A percentile compares a stretch with the other conserved stretches of the same genome.
phyloP scores from a whole-genome alignment of 2,797 vertebrate species.

The Urophycis tenuis region DNA sequence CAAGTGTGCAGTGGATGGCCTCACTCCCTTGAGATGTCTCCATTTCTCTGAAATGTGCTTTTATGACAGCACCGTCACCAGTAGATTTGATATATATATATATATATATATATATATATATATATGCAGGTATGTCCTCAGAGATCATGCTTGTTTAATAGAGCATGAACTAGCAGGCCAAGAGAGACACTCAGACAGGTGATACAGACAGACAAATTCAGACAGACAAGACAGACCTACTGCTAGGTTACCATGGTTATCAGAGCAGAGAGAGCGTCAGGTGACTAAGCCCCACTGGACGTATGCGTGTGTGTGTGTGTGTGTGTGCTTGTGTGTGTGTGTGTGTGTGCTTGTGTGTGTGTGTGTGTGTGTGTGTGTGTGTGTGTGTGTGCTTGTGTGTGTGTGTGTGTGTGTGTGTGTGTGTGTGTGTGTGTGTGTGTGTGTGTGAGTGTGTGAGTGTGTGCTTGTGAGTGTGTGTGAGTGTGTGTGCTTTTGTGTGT shows the following conservation, averaged over 20 bases:
- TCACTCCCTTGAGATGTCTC: not conserved
- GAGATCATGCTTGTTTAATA: slow-evolving; percentile 55
- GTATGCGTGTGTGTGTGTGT: slow-evolving; percentile 21
- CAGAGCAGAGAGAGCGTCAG: slow-evolving; percentile 55
- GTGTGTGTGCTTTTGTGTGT: too few species aligned
- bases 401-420: too few species aligned
- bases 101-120: not conserved
- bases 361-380: slow-evolving; percentile 29
- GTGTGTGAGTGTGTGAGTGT: slow-evolving; percentile 46
- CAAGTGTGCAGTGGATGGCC: not conserved
- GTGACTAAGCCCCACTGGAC: slow-evolving; percentile 37
- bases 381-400: too few species aligned
- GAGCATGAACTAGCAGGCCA: slow-evolving; percentile 38
- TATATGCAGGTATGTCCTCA: slow-evolving; percentile 38
- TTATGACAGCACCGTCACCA: not conserved
- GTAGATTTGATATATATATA: not conserved
- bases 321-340: slow-evolving; percentile 19
- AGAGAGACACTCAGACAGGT: slow-evolving; percentile 1
- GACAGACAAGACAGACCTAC: slow-evolving; percentile 27
- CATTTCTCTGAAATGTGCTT: not conserved
- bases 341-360: slow-evolving; percentile 50
- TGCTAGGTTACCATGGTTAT: slow-evolving; percentile 56
- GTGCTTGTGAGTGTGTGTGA: too few species aligned
- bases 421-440: too few species aligned
- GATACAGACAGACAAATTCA: slow-evolving; percentile 25